These are phyloP conservation scores for Sericinus montela DNA, from an alignment of 2,888 invertebrate genomes.

Conservation along the genomic window DNA sequence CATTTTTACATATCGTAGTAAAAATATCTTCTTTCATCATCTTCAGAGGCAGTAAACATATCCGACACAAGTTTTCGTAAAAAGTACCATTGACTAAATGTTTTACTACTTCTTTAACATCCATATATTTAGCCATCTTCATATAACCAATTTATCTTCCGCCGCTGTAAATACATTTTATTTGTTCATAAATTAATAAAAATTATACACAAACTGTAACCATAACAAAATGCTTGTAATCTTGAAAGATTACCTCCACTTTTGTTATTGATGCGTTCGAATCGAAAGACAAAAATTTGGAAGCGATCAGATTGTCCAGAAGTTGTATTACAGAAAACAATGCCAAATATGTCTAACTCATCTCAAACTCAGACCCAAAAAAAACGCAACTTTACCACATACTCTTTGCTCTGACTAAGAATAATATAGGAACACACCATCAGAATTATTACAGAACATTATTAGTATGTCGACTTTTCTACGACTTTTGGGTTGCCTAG, in stretches of 20 bases:
- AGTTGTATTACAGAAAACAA: no score
- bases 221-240: neutral
- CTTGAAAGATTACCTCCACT: conserved; percentile 44
- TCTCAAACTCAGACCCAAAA: no score
- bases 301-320: conserved; percentile 14
- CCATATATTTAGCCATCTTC: conserved; percentile 42
- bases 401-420: no score
- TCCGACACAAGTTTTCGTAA: conserved; percentile 49
- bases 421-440: no score
- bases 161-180: conserved; percentile 19
- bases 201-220: no score
- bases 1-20: conserved; percentile 53
- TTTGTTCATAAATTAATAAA: neutral
- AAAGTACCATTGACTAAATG: conserved; percentile 56
- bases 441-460: no score
- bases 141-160: conserved; percentile 1
- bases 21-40: conserved; percentile 51
- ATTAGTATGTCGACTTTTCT: no score
- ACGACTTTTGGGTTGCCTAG: no score
- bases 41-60: conserved; percentile 50
- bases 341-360: no score
- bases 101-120: conserved; percentile 51
- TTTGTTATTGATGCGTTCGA: conserved; percentile 34
- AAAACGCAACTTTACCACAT: no score
- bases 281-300: conserved; percentile 21